Evolutionary conservation across 2,888 invertebrate species (phyloP), one percentile per base, ranked within the genome.

Genomic region (Parnassius glacialis): DNA sequence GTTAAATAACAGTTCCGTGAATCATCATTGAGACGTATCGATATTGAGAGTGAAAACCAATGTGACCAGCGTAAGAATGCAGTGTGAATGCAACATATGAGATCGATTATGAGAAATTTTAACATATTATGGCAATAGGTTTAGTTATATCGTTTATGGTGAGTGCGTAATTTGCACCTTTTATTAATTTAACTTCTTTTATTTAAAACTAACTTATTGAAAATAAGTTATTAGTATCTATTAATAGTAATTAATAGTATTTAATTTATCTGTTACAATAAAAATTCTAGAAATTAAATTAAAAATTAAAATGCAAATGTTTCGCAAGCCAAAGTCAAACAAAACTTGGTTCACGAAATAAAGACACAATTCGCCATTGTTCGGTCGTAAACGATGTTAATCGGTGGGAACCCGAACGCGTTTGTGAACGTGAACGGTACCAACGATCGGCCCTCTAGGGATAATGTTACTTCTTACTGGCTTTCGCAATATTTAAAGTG

Each of bases 391-490:
- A 74, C 67, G 74, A 78, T 75, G 75, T 69, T 79, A 80, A 81
- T 81, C 75, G 75, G 67, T 68, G 67, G 65, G 65, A 69, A 73
- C 75, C 71, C 70, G 70, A 74, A 74, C 74, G 76, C 75, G 79
- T 25, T 44, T 54, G 58, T 34, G 54, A 58, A 54, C 61, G 58
- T 34, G 54, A 58, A 54, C 61, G 34, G 78, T 34, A 34, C 52
- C 72, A 74, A 74, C 70, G 74, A 76, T 77, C 72, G 75, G 74
- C 72, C 71, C 70, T 79, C 76, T 75, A 76, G 79, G 77, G 78
- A 77, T 78, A 76, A 65, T 72, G 73, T 74, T 64, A 67, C 70
- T 68, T 72, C 69, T 70, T 73, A 73, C 72, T 68, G 71, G 65
- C 58, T 82, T 74, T 76, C 72, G 78, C 70, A 82, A 82, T 65